Evolutionary conservation across 2,888 invertebrate genomes (phyloP), one percentile per base, ranked within the genome.

Genomic region (Syrista parreyssii): DNA sequence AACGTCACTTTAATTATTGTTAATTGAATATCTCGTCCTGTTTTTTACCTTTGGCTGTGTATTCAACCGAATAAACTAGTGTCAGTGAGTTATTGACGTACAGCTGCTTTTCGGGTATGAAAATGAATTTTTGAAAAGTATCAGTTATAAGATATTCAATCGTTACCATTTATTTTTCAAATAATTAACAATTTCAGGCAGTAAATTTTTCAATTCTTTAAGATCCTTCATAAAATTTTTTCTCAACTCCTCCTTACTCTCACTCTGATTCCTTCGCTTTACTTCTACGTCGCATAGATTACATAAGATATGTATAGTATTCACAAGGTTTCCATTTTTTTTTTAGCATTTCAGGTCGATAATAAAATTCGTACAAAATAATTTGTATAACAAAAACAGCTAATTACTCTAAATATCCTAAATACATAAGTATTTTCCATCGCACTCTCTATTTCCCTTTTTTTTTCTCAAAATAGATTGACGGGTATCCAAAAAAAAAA

Each of bases 311-410:
- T 90, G 86, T 90, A 89, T 89, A 89, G 83, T 91, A 91, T 90
- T 89, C 89, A 90, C 89, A 91, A 88, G 79, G 80, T 75, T 77
- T 75, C 68, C 23, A 55, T 55, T 55, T 40, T 23, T 40, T 55
- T 78, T 75, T 75, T 36, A 73, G 75, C 82, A 76, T 80, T 83
- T 77, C 79, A 80, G 80, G 71, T 75, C 78, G 81, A 76, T 86
- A 85, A 90, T 89, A 88, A 90, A 90, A 88, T 90, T 87, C 88
- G 85, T 89, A 89, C 86, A 89, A 89, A 90, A 87, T 88, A 84
- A 86, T 87, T 88, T 88, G 84, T 81, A 85, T 90, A 89, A 90
- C 89, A 90, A 89, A 86, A 88, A 83, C 78, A 83, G 80, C 75
- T 84, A 88, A 86, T 82, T 86, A 87, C 84, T 82, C 83, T 82